Percentiles rank a stretch among this genome's conserved stretches.
phyloP scores from a whole-genome alignment of 2,797 vertebrate species.

The Typhlichthys subterraneus region DNA sequence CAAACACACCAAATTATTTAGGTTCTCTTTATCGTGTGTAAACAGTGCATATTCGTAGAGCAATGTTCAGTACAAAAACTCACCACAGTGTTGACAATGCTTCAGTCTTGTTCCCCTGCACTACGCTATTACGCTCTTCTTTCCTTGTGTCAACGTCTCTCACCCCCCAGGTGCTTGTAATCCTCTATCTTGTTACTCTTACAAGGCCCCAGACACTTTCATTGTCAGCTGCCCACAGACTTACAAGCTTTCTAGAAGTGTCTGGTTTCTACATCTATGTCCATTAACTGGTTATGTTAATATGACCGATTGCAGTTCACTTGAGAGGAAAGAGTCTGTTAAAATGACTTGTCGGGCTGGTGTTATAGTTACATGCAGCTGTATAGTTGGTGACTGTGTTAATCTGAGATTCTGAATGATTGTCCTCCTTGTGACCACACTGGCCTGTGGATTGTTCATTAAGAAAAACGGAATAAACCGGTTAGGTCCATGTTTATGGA shows the following conservation, averaged over 20 bases:
- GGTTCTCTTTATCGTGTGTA: too few relatives aligned
- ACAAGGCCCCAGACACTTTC: not conserved
- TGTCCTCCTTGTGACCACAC: too few relatives aligned
- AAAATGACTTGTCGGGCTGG: not conserved
- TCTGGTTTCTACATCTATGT: slow-evolving; percentile 1
- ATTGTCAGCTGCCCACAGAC: not conserved
- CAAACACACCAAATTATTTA: too few relatives aligned
- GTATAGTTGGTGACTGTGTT: not conserved
- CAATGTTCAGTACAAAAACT: not conserved
- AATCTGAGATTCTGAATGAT: not conserved
- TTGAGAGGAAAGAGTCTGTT: not conserved
- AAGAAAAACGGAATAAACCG: too few relatives aligned
- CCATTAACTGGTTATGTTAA: not conserved
- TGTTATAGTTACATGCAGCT: not conserved
- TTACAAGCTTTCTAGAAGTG: not conserved
- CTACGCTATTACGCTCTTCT: not conserved
- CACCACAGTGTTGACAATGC: not conserved
- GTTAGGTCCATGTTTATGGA: too few relatives aligned
- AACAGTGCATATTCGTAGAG: too few relatives aligned
- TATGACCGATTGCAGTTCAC: not conserved
- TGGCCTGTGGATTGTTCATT: too few relatives aligned
- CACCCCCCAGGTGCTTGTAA: not conserved
- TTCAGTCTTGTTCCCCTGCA: too few relatives aligned
- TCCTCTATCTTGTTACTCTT: not conserved
- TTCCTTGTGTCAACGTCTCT: not conserved